phyloP scores from a whole-genome alignment of 2,888 invertebrate species.

The Eupsilia transversa region DNA sequence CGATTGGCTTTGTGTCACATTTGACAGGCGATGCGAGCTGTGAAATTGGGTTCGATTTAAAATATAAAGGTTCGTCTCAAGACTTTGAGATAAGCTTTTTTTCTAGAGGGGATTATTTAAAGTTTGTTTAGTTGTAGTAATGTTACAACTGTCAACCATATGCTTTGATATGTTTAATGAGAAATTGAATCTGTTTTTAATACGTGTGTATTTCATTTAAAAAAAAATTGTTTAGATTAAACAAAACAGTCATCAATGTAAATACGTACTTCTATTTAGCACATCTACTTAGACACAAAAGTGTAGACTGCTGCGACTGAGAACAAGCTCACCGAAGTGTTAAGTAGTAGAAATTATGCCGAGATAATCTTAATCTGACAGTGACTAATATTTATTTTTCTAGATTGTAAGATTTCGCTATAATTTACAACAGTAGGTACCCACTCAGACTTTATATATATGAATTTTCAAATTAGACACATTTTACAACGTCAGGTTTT shows the following conservation, averaged over 20 bases:
- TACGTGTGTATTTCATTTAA: background rate
- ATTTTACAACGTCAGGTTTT: constrained; percentile 6
- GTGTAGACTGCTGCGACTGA: constrained; percentile 1
- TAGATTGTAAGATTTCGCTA: constrained; percentile 40
- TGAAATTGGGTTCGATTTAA: constrained; percentile 90
- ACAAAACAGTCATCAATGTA: background rate
- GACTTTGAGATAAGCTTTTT: constrained; percentile 84
- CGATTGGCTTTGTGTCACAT: constrained; percentile 89
- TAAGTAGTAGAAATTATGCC: constrained; percentile 51
- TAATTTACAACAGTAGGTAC: constrained; percentile 45
- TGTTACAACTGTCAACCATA: constrained; percentile 76
- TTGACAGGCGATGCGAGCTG: constrained; percentile 90
- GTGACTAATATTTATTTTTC: constrained; percentile 59
- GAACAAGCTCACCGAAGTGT: constrained; percentile 51
- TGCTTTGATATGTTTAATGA: constrained; percentile 67
- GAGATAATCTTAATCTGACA: constrained; percentile 48
- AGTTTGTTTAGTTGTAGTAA: constrained; percentile 87
- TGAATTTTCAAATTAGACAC: constrained; percentile 15
- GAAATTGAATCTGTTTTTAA: constrained; percentile 61
- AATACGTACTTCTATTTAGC: background rate
- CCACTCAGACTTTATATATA: constrained; percentile 16
- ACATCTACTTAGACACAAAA: constrained; percentile 15
- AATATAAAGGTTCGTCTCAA: constrained; percentile 87
- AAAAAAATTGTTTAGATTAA: background rate
- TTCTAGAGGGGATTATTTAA: constrained; percentile 84